Evolutionary conservation across 2,888 invertebrate genomes (phyloP), one percentile per base, ranked within the genome.

Genomic region (Acronicta psi): DNA sequence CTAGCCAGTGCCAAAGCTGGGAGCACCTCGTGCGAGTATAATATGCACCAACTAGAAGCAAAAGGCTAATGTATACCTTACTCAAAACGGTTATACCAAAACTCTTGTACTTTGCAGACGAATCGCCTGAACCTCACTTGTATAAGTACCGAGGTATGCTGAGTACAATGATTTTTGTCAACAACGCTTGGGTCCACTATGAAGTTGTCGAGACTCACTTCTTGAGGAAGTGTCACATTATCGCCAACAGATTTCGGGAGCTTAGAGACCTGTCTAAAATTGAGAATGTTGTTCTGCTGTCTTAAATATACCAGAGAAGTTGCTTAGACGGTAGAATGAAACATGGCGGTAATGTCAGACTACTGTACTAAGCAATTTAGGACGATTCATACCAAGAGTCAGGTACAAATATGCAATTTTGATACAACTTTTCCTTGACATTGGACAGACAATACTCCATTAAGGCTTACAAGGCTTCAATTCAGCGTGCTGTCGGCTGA

Each of bases 121-220:
- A 72, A 11, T 2, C 14, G 2, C 61, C 61, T 7, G 25, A 68
- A 13, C 68, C 73, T 0, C 25, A 37, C 4, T 29, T 43, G 2
- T 54, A 29, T 10, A 67, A 56, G 23, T 67, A 53, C 18, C 69
- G 68, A 17, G 17, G 55, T 4, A 56, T 67, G 37, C 13, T 69
- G 5, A 53, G 55, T 3, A 38, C 50, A 3, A 47, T 72, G 9
- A 17, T 69, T 13, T 38, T 47, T 6, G 9, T 56, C 6, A 72
- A 69, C 25, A 69, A 69, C 34, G 13, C 34, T 0, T 25, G 25
- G 44, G 72, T 46, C 2, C 45, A 25, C 23, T 68, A 73, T 16
- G 56, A 69, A 23, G 45, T 44, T 6, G 7, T 20, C 0, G 42
- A 61, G 23, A 41, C 8, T 0, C 14, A 3, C 6, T 72, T 67